Percentiles rank a stretch among this genome's conserved stretches.
Evolutionary conservation across 2,888 invertebrate genomes (phyloP).

Genomic region (Phasia obesa): DNA sequence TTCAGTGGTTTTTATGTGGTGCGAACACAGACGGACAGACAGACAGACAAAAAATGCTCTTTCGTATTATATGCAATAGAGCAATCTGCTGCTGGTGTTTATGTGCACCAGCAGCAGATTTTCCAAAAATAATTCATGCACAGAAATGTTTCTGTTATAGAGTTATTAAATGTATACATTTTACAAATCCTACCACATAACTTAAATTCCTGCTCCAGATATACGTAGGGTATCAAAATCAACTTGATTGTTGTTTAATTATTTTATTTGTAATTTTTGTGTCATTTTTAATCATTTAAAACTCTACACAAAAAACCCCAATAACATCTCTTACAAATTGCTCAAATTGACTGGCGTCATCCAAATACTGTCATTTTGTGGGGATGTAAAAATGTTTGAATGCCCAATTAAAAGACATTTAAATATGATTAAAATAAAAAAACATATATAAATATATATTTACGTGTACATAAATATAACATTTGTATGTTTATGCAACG

Average conservation of each 20-base stretch:
- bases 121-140: no score
- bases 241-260: slow-evolving; percentile 61
- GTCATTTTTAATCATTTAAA: slow-evolving; percentile 35
- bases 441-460: not conserved
- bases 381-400: slow-evolving; percentile 3
- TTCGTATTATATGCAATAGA: no score
- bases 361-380: slow-evolving; percentile 8
- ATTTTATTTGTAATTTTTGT: slow-evolving; percentile 60
- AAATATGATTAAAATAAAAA: not conserved
- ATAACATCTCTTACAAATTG: slow-evolving; percentile 8
- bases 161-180: not conserved
- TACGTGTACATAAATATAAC: no score
- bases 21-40: no score
- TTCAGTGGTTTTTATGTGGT: no score
- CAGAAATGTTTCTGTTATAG: no score
- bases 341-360: slow-evolving; percentile 12
- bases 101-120: no score
- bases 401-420: not conserved
- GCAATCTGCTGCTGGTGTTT: no score
- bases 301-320: slow-evolving; percentile 4
- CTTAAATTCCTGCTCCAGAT: not conserved
- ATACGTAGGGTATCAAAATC: not conserved
- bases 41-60: no score
- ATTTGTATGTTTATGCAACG: no score
- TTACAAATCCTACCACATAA: not conserved